Base-by-base conservation (phyloP, 1,140 invertebrate genomes). In the Scaptodrosophila lebanonensis region DNA sequence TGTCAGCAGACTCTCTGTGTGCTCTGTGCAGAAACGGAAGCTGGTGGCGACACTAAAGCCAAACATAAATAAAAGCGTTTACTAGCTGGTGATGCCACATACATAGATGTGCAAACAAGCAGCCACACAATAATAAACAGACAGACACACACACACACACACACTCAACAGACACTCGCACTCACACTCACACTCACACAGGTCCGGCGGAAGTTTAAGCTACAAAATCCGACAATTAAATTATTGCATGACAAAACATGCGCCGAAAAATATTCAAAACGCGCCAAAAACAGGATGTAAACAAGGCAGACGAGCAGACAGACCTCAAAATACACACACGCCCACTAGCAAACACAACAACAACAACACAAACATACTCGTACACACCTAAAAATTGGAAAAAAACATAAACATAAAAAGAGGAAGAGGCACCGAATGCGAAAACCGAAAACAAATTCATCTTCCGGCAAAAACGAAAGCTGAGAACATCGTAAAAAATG, bases 211-310 rank as follows among this genome's bases (percentile, higher is more conserved):
- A n/a, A 33, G 12, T 73, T 73, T 73, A 82, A 79, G 75, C 73
- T 79, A 64, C 61, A 70, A 79, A 79, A 79, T 79, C 75, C 75
- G 75, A 79, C 75, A 79, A 79, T 79, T 79, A 79, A 79, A 79
- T 79, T 79, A 79, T 79, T 82, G 69, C 75, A 79, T 66, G 69
- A 70, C 66, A 82, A 82, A 79, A 79, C 75, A 79, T 62, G 61
- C 65, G 52, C 65, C 75, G 68, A 75, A 79, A 82, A 82, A 82
- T 82, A 82, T 82, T 82, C 75, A 82, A 82, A 82, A 77, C 68
- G 69, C 75, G 69, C 75, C 75, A 73, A 73, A 82, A 82, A 70
- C 75, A 82, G 75, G 66, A 73, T 82, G 75, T 82, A 66, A 82
- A 77, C 58, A 66, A 62, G 27, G 20, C 67, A 59, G 63, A 58